Percentiles rank a stretch among this genome's conserved stretches.
Conservation (phyloP, 2,113 vertebrate genomes). For the Rhabdornis inornatus region DNA sequence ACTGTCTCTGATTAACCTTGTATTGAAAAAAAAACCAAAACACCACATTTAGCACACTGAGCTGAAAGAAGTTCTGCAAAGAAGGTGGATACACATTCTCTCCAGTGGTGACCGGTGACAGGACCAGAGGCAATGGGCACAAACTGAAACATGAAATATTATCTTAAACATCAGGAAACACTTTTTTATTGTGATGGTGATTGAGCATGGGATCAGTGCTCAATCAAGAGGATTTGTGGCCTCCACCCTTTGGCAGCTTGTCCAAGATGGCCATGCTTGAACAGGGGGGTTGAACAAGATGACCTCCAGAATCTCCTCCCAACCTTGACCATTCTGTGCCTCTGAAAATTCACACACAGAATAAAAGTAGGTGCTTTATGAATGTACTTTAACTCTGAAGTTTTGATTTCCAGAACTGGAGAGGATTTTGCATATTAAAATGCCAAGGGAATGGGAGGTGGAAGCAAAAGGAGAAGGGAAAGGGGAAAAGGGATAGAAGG, state of each 20-base stretch:
- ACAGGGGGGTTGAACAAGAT: rapidly evolving
- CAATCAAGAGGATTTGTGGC: neutral
- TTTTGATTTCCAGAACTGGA: neutral
- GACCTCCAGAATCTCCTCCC: neutral
- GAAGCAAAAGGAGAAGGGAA: neutral
- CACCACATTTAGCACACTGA: neutral
- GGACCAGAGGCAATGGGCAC: neutral
- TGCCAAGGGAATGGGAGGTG: neutral
- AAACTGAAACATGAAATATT: neutral
- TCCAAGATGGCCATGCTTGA: neutral
- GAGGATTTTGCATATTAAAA: neutral
- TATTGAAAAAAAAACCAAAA: neutral
- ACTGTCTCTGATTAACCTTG: neutral
- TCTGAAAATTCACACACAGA: neutral
- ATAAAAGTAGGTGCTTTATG: neutral
- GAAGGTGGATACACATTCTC: neutral
- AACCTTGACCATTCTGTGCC: neutral
- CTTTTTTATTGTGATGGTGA: neutral
- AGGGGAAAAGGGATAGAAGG: neutral
- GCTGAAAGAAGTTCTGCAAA: neutral
- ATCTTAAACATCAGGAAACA: neutral
- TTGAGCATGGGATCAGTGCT: neutral
- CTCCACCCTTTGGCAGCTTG: neutral
- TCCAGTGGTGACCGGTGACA: neutral
- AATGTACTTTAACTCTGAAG: neutral